Conservation (phyloP, 1,140 invertebrate genomes). For the Neodiprion fabricii region DNA sequence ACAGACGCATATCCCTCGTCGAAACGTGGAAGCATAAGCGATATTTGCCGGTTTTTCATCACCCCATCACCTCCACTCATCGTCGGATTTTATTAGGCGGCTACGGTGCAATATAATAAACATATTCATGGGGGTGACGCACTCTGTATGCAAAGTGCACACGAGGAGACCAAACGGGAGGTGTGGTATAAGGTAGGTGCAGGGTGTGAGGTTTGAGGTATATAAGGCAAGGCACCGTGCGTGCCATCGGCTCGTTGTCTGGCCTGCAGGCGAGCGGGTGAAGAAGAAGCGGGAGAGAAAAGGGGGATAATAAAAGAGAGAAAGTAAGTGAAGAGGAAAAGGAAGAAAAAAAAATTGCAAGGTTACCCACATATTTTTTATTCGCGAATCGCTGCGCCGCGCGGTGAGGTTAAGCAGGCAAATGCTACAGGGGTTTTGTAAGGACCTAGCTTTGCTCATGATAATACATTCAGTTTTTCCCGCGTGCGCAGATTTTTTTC, state of each 20-base stretch:
- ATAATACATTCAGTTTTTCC: constrained; percentile 16
- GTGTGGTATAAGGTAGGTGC: not conserved
- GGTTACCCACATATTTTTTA: constrained; percentile 48
- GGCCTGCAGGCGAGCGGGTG: too few species aligned
- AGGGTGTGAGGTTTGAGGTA: not conserved
- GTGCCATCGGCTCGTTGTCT: too few species aligned
- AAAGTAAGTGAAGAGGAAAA: constrained; percentile 32
- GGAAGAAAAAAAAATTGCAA: constrained; percentile 47
- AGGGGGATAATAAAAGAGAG: not conserved
- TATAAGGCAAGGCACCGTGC: not conserved
- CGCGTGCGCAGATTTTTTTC: not conserved
- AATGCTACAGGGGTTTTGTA: not conserved
- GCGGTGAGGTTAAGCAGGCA: constrained; percentile 4
- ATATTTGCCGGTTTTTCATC: not conserved
- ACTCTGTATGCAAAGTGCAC: constrained; percentile 45
- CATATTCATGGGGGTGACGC: constrained; percentile 41
- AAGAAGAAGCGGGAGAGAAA: not conserved
- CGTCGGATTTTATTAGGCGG: constrained; percentile 30
- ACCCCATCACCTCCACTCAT: not conserved
- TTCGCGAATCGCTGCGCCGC: constrained; percentile 7
- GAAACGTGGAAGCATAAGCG: not conserved
- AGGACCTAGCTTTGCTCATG: constrained; percentile 12
- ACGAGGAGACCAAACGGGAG: constrained; percentile 4
- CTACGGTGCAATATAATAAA: constrained; percentile 39
- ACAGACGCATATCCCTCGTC: too few species aligned